Evolutionary conservation across 2,888 invertebrate genomes (phyloP).

Genomic region (Scaptomyza tumidula): DNA sequence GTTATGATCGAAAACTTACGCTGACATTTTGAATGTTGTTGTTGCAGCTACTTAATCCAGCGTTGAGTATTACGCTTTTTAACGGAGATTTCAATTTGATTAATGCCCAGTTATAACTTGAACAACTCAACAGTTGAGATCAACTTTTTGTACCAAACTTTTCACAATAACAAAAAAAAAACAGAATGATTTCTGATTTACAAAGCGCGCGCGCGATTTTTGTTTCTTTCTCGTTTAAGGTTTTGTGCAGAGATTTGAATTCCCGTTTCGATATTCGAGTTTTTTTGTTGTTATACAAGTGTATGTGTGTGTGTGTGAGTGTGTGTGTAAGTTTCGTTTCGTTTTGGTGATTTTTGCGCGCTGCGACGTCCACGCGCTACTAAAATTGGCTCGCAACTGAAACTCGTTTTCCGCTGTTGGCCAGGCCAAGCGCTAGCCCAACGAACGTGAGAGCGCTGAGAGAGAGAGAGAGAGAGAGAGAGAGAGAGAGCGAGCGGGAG

Average conservation of each 20-base stretch:
- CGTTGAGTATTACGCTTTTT: not conserved
- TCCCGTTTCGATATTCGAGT: slow-evolving; percentile 47
- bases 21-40: slow-evolving; percentile 35
- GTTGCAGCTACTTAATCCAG: slow-evolving; percentile 13
- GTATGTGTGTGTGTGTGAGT: not conserved
- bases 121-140: not conserved
- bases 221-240: slow-evolving; percentile 9
- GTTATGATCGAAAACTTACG: slow-evolving; percentile 38
- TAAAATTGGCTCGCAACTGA: slow-evolving; percentile 77
- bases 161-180: slow-evolving; percentile 30
- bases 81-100: not conserved
- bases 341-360: slow-evolving; percentile 36
- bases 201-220: slow-evolving; percentile 39
- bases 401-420: slow-evolving; percentile 72
- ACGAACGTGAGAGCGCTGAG: slow-evolving; percentile 3
- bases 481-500: not conserved
- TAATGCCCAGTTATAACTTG: not conserved
- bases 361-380: slow-evolving; percentile 72
- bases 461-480: not conserved
- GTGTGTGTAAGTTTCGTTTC: slow-evolving; percentile 1
- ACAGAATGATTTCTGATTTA: slow-evolving; percentile 19
- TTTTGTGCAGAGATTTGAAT: slow-evolving; percentile 34
- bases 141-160: slow-evolving; percentile 12
- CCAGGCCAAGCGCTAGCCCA: slow-evolving; percentile 39
- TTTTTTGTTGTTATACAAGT: not conserved